A percentile compares a stretch with the other conserved stretches of the same genome.
Evolutionary conservation across 2,888 invertebrate species (phyloP).

Genomic region (Lasioglossum leucozonium): DNA sequence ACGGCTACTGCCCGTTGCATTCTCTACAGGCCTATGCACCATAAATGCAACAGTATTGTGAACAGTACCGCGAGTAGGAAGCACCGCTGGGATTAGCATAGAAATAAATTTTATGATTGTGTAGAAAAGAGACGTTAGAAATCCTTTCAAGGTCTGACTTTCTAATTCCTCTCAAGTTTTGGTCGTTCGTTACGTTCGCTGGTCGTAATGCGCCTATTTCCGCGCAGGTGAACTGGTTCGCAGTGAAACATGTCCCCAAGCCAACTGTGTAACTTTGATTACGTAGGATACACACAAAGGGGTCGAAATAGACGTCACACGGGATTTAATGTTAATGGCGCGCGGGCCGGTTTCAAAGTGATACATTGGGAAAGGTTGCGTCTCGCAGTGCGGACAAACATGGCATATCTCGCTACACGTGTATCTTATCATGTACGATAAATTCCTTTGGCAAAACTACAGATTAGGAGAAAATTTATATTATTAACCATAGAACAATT

Average conservation of each 20-base stretch:
- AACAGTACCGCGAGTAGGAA: slow-evolving; percentile 24
- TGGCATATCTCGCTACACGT: too few species aligned
- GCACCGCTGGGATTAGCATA: slow-evolving; percentile 44
- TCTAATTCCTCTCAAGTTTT: slow-evolving; percentile 65
- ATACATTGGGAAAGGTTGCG: slow-evolving; percentile 13
- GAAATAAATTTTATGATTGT: slow-evolving; percentile 46
- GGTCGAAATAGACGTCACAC: neutral
- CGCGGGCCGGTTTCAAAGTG: slow-evolving; percentile 6
- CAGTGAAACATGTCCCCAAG: neutral
- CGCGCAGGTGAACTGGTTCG: slow-evolving; percentile 39
- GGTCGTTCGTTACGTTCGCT: slow-evolving; percentile 49
- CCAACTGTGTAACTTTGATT: slow-evolving; percentile 7
- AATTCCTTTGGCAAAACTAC: too few species aligned
- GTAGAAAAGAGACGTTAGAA: slow-evolving; percentile 53
- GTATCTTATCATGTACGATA: too few species aligned
- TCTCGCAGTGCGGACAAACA: too few species aligned
- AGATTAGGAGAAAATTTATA: too few species aligned
- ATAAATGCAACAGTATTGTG: neutral
- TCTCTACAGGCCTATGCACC: neutral
- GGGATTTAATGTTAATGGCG: slow-evolving; percentile 14
- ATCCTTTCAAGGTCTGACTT: slow-evolving; percentile 64
- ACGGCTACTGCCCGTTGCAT: neutral
- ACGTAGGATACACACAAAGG: neutral
- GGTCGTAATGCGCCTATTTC: slow-evolving; percentile 24
- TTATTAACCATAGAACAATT: too few species aligned